These are phyloP conservation scores for Carassius gibelio DNA, from an alignment of 2,113 vertebrate species.

Conservation along the genomic window DNA sequence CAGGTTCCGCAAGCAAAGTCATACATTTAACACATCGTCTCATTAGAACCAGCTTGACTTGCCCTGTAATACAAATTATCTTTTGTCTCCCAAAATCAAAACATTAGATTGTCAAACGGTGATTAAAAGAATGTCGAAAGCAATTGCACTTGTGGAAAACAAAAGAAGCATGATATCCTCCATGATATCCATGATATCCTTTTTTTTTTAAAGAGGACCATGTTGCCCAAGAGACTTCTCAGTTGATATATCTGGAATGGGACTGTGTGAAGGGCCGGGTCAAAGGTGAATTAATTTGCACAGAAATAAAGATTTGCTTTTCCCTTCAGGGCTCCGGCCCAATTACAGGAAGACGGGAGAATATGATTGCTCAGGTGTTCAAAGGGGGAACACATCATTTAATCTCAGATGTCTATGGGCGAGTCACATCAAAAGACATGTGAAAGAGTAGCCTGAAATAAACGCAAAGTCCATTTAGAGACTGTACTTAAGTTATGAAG, in stretches of 20 bases:
- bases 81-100: conserved; percentile 6
- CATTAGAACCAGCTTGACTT: conserved; percentile 27
- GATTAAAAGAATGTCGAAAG: neutral
- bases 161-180: neutral
- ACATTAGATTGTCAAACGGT: neutral
- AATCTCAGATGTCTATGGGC: conserved; percentile 46
- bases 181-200: too few species aligned
- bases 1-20: conserved; percentile 43
- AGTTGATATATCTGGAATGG: neutral
- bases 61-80: neutral
- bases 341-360: conserved; percentile 52
- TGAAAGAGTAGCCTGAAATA: neutral
- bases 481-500: neutral
- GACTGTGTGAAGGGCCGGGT: neutral
- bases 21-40: conserved; percentile 36
- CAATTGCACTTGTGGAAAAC: neutral
- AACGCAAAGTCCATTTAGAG: neutral
- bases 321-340: conserved; percentile 57
- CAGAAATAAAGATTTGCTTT: conserved; percentile 17
- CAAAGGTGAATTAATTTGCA: conserved; percentile 45
- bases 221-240: neutral
- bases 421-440: conserved; percentile 21
- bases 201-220: neutral
- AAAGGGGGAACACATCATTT: conserved; percentile 52
- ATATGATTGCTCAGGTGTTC: conserved; percentile 66